Base-by-base conservation (phyloP, 1,140 invertebrate species). In the Odontomachus brunneus region DNA sequence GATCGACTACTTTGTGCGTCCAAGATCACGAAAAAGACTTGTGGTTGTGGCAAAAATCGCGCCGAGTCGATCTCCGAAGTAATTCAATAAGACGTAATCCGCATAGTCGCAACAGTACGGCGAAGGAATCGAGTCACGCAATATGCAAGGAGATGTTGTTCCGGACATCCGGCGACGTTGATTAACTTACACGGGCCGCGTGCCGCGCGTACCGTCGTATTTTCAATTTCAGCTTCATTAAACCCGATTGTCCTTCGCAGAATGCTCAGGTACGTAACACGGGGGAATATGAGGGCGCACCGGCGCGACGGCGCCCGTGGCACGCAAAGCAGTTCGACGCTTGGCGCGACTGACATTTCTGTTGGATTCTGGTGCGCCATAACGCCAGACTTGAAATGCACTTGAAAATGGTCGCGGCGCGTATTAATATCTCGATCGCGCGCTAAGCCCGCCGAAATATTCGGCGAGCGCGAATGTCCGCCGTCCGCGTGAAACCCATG, bases 221-320 rank as follows among this genome's bases (percentile, higher is more conserved):
- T 88, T 88, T 88, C 86, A 73, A 88, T 85, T 84, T 88, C 44
- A 33, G 55, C 69, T 80, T 85, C 87, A 81, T 88, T 85, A 83
- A 82, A 62, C 73, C 55, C 80, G 80, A 83, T 88, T 83, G 84
- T 83, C 87, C 84, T 76, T 85, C 66, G 53, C 49, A 88, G 87
- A 88, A 88, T 88, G 86, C 62, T 73, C 84, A 78, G 83, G 65
- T 80, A 84, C 75, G 82, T 80, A 80, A 69, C 75, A 22, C 33
- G 55, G n/a, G 22, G 66, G 59, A 29, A 57, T 75, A 55, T 14
- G 73, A 57, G 66, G 86, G 57, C 33, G 62, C 51, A 67, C 24
- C 51, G 33, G 57, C 53, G 84, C 9, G 29, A 63, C 26, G 85
- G 74, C 49, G 80, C 51, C 55, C 73, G 26, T 59, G 83, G 87